A percentile compares a stretch with the other conserved stretches of the same genome.
Conservation (phyloP, 2,797 vertebrate genomes). For the Linurgus olivaceus region DNA sequence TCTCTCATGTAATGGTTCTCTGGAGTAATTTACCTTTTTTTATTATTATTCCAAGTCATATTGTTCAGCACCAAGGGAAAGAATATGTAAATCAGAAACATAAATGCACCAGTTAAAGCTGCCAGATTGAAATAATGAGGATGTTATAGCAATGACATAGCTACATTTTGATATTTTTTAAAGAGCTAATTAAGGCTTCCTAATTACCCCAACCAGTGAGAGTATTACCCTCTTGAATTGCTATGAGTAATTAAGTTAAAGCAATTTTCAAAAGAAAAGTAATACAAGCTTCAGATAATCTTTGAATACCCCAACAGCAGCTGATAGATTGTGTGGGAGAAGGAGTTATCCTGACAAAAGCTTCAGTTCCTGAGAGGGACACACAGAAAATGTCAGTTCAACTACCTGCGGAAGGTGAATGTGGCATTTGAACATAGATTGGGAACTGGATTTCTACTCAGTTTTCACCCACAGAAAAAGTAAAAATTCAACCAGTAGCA, state of each 20-base stretch:
- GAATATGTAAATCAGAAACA: slow-evolving; percentile 71
- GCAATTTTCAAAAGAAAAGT: slow-evolving; percentile 29
- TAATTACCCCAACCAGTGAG: slow-evolving; percentile 65
- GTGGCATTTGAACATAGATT: background rate
- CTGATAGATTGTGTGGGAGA: background rate
- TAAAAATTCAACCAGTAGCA: background rate
- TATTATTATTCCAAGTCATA: slow-evolving; percentile 62
- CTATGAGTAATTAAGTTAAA: slow-evolving; percentile 67
- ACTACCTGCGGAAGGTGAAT: background rate
- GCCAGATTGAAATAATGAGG: slow-evolving; percentile 68
- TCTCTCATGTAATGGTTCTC: slow-evolving; percentile 36
- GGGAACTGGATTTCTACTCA: background rate
- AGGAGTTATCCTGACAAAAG: background rate
- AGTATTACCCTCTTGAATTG: slow-evolving; percentile 42
- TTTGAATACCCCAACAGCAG: background rate
- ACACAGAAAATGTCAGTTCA: fast-evolving
- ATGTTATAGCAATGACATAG: slow-evolving; percentile 49
- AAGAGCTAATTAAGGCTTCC: slow-evolving; percentile 69
- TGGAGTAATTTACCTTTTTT: slow-evolving; percentile 50
- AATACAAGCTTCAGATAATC: slow-evolving; percentile 4
- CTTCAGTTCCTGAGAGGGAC: background rate
- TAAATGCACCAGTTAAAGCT: slow-evolving; percentile 59
- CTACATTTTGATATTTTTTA: slow-evolving; percentile 44
- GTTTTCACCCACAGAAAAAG: background rate
- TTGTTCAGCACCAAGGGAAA: slow-evolving; percentile 46